Conservation (phyloP, 2,797 vertebrate genomes). For the Pseudochaenichthys georgianus region DNA sequence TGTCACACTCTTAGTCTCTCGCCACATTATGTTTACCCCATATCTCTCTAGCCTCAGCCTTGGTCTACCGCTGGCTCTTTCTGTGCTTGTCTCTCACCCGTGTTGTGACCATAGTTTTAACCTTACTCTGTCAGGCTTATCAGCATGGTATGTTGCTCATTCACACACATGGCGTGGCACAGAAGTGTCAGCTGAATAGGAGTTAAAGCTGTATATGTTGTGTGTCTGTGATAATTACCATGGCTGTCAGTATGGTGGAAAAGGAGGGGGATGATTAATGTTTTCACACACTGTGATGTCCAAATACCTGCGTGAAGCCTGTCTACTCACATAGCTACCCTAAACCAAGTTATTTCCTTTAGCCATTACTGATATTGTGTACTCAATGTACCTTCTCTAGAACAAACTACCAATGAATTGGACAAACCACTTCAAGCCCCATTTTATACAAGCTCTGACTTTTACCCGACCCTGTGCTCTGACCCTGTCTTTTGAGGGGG, state of each 20-base stretch:
- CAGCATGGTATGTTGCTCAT: constrained; percentile 61
- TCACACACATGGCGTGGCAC: constrained; percentile 53
- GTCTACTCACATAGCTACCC: constrained; percentile 28
- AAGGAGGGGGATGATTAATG: constrained; percentile 64
- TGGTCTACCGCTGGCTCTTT: constrained; percentile 11
- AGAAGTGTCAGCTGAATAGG: constrained; percentile 57
- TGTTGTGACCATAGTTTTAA: constrained; percentile 55
- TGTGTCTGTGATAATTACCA: constrained; percentile 69
- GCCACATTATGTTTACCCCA: constrained; percentile 18
- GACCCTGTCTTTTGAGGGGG: not conserved
- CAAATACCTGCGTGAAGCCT: constrained; percentile 48
- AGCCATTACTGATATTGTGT: not conserved
- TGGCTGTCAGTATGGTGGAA: constrained; percentile 63
- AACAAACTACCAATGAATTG: not conserved
- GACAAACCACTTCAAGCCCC: constrained; percentile 1
- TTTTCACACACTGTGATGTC: constrained; percentile 71
- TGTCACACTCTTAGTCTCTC: constrained; percentile 40
- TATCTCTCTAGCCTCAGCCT: not conserved
- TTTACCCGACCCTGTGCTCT: constrained; percentile 10
- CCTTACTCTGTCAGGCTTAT: constrained; percentile 62
- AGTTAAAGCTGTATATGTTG: constrained; percentile 58
- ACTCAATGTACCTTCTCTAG: constrained; percentile 7
- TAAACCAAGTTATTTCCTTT: constrained; percentile 19
- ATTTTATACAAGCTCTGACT: constrained; percentile 21
- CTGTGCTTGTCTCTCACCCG: constrained; percentile 32